Percentiles rank a stretch among this genome's conserved stretches.
Evolutionary conservation across 2,113 vertebrate genomes (phyloP).

Genomic region (Loxodonta africana): DNA sequence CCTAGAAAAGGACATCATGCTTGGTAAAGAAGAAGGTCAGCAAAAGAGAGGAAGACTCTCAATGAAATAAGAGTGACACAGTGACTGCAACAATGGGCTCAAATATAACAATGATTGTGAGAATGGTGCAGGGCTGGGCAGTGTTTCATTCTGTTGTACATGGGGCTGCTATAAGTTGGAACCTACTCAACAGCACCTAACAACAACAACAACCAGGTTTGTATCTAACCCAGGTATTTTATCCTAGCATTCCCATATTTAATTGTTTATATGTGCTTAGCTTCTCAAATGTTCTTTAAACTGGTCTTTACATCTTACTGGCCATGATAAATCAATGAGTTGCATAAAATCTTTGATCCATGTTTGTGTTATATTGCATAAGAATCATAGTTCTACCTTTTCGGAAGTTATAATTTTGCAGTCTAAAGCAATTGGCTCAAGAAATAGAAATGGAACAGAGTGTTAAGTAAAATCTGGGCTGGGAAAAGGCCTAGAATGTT

Average conservation of each 20-base stretch:
- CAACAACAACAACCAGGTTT: background rate
- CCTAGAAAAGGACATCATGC: too few species aligned
- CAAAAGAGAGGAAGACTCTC: too few species aligned
- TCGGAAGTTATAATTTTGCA: background rate
- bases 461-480: background rate
- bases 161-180: too few species aligned
- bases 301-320: constrained; percentile 5
- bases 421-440: constrained; percentile 31
- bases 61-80: too few species aligned
- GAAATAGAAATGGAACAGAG: background rate
- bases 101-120: too few species aligned
- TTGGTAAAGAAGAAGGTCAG: too few species aligned
- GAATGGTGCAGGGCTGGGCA: too few species aligned
- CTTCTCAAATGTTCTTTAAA: background rate
- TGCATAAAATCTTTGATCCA: background rate
- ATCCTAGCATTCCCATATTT: background rate
- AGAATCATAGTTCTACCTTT: constrained; percentile 27
- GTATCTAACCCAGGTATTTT: background rate
- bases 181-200: too few species aligned
- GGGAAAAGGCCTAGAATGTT: background rate
- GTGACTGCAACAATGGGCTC: too few species aligned
- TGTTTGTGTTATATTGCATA: constrained; percentile 1
- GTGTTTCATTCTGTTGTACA: too few species aligned
- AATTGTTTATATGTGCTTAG: background rate
- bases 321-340: background rate